Conservation (phyloP, 2,797 vertebrate genomes). For the Austrolebias charrua region DNA sequence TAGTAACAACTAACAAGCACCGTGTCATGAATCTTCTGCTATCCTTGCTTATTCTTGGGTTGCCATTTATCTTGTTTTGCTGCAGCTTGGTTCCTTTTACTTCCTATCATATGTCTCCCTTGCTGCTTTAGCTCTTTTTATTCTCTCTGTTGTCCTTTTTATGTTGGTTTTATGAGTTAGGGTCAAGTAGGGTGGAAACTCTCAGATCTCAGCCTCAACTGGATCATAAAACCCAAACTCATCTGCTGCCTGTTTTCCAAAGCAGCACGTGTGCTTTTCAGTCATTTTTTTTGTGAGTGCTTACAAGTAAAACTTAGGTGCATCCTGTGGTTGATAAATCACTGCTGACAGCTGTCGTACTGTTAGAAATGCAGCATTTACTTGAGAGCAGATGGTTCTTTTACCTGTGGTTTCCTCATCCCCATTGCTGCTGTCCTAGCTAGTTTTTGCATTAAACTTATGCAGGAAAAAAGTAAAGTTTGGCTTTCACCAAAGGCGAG, state of each 20-base stretch:
- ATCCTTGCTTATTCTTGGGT: conserved; percentile 31
- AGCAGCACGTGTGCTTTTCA: conserved; percentile 51
- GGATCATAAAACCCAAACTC: conserved; percentile 30
- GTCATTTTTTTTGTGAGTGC: conserved; percentile 35
- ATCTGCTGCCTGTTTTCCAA: conserved; percentile 1
- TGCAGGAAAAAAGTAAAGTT: too few relatives aligned
- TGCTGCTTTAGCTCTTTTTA: conserved; percentile 3
- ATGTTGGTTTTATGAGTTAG: conserved; percentile 41
- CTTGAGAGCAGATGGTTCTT: conserved; percentile 39
- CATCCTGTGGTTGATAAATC: conserved; percentile 50
- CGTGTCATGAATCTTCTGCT: conserved; percentile 2
- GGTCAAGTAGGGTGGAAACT: conserved; percentile 39
- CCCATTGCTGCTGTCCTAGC: conserved; percentile 22
- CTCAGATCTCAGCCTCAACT: conserved; percentile 33
- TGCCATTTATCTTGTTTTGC: conserved; percentile 27
- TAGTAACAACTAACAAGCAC: too few relatives aligned
- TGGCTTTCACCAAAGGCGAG: too few relatives aligned
- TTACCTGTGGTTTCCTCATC: conserved; percentile 39
- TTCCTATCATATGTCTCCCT: conserved; percentile 1
- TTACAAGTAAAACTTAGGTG: conserved; percentile 15
- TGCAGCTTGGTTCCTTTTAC: neutral
- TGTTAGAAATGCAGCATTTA: conserved; percentile 46
- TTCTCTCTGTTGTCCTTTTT: conserved; percentile 26
- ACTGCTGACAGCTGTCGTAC: conserved; percentile 56
- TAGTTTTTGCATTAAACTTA: conserved; percentile 13